Evolutionary conservation across 2,888 invertebrate genomes (phyloP), one percentile per base, ranked within the genome.

Genomic region (Drosophila percnosoma): DNA sequence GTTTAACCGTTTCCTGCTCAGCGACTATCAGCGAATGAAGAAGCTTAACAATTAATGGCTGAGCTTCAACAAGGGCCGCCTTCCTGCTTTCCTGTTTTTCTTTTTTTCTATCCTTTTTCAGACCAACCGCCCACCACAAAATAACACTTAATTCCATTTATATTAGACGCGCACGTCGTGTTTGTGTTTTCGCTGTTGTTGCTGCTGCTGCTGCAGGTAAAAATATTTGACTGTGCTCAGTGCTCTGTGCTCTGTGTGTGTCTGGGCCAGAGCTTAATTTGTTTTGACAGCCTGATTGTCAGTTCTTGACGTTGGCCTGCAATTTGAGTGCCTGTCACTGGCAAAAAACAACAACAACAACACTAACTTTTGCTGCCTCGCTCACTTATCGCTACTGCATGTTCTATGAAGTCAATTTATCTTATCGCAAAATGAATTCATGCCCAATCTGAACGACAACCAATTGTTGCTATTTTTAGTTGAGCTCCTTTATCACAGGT

Each of bases 1-100:
- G 89, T 78, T 87, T 82, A 87, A 82, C 90, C 87, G 90, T 77
- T 87, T 89, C 71, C 73, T 82, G 76, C 75, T 86, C 72, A 72
- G 68, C 42, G 58, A 34, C 54, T 62, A 34, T 72, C 42, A 60
- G 61, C 48, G 40, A 54, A 48, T 53, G 55, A 55, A 80, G 76
- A 40, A 71, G 87, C 83, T 82, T 79, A 73, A 64, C 80, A 80
- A 70, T 79, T 73, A 73, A 80, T 68, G 52, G 36, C 64, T 69
- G 68, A 82, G 80, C 80, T 69, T 69, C 55, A 61, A 64, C 67
- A 67, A 78, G 78, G 72, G 78, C 54, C 77, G 72, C 60, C 73
- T 72, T 80, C 29, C 81, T 80, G 77, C 45, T 53, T 60, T 60
- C 27, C 53, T 53, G 21, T 4, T 24, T 45, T n/a, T 2, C 10